A percentile compares a stretch with the other conserved stretches of the same genome.
Conservation (phyloP, 1,140 invertebrate species). For the Octopus sinensis region DNA sequence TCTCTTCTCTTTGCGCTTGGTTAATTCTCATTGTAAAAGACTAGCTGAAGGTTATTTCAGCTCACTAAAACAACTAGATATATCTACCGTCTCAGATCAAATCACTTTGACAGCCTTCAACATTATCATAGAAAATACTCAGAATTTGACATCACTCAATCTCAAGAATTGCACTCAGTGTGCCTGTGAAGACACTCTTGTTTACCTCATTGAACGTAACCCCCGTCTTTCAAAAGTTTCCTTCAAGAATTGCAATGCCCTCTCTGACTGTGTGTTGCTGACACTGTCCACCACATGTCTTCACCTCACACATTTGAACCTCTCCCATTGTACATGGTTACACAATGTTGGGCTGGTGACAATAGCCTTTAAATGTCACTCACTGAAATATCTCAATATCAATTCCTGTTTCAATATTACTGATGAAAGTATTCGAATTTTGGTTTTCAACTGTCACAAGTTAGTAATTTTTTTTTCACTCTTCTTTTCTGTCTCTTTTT, state of each 20-base stretch:
- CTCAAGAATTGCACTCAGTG: not conserved
- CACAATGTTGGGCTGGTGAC: constrained; percentile 1
- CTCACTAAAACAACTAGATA: not conserved
- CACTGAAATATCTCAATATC: not conserved
- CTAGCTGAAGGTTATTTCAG: not conserved
- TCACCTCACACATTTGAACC: not conserved
- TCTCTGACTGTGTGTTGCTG: not conserved
- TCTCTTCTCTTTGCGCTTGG: not conserved
- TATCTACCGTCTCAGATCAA: not conserved
- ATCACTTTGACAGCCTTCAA: not conserved
- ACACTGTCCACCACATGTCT: not conserved
- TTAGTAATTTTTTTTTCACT: not conserved
- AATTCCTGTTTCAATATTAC: not conserved
- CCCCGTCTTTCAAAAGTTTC: not conserved
- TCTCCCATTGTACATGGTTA: not conserved
- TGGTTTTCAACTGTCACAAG: constrained; percentile 9
- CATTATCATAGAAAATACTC: not conserved
- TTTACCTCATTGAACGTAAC: not conserved
- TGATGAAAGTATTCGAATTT: constrained; percentile 7
- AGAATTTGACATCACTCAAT: not conserved
- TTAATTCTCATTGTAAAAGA: not conserved
- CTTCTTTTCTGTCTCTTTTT: no score
- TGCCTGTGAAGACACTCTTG: not conserved
- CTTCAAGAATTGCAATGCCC: not conserved
- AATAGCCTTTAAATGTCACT: not conserved